Evolutionary conservation across 2,797 vertebrate genomes (phyloP).

Genomic region (Rhabdomys pumilio): DNA sequence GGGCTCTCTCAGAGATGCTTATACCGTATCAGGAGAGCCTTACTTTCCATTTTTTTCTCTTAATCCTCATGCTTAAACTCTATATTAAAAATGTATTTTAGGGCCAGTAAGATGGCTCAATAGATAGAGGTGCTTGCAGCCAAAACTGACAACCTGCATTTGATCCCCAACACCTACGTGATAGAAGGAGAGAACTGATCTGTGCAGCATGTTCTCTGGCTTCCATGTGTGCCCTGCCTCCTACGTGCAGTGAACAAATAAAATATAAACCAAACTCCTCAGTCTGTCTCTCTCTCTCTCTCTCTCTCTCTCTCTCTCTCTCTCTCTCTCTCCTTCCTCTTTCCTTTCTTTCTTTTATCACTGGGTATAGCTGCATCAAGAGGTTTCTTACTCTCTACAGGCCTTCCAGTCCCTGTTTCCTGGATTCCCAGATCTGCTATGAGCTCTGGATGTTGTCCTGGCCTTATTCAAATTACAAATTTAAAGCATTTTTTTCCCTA

Average conservation of each 20-base stretch:
- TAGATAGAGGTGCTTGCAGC: background rate
- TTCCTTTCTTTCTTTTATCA: background rate
- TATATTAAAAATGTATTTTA: background rate
- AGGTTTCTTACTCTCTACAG: background rate
- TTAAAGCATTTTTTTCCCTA: background rate
- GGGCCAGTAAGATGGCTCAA: background rate
- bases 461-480: background rate
- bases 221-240: background rate
- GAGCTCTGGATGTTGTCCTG: fast-evolving
- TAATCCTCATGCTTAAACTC: background rate
- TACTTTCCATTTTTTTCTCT: background rate
- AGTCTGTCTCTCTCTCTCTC: background rate
- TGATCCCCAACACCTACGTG: background rate
- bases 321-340: background rate
- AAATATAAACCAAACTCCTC: background rate
- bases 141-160: background rate
- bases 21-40: background rate
- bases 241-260: background rate
- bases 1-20: background rate
- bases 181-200: background rate
- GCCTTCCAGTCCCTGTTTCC: background rate
- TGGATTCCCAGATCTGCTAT: background rate
- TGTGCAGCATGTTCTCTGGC: background rate
- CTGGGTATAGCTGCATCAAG: no score
- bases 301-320: background rate